Conservation (phyloP, 23 tunicate genomes). For the Botrylloides violaceus region DNA sequence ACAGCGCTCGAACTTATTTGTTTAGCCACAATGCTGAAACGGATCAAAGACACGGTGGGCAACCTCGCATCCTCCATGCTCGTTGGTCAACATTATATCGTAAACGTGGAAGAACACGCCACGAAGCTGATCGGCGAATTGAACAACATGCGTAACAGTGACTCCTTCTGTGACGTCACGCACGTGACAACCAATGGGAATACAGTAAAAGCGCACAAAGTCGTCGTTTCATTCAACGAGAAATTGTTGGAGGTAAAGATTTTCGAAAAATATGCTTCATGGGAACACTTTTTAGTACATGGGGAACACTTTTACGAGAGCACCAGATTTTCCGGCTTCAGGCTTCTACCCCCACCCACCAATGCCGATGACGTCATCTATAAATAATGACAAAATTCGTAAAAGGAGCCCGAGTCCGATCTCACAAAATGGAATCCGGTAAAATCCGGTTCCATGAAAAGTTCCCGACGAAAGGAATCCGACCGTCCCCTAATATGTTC, state of each 20-base stretch:
- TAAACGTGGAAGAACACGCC: constrained; percentile 57
- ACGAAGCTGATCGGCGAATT: constrained; percentile 41
- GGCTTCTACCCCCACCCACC: not conserved
- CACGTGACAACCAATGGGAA: constrained; percentile 6
- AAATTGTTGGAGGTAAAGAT: constrained; percentile 34
- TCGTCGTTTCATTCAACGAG: constrained; percentile 62
- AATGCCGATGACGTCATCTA: no score
- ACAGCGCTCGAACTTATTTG: no score
- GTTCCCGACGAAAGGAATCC: no score
- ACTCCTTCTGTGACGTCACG: constrained; percentile 46
- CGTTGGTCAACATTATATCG: constrained; percentile 42
- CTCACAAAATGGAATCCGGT: no score
- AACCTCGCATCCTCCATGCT: constrained; percentile 38
- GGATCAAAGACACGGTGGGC: constrained; percentile 52
- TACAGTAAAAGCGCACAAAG: constrained; percentile 40
- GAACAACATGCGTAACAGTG: constrained; percentile 29
- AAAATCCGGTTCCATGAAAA: no score
- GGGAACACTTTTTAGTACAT: constrained; percentile 1
- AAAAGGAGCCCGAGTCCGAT: no score
- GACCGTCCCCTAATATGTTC: no score
- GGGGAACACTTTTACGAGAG: not conserved
- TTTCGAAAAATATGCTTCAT: no score
- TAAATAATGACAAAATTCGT: no score
- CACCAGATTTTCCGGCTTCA: not conserved
- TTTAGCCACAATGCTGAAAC: constrained; percentile 25